Evolutionary conservation across 1,140 invertebrate species (phyloP).

Genomic region (Ridgeia piscesae): DNA sequence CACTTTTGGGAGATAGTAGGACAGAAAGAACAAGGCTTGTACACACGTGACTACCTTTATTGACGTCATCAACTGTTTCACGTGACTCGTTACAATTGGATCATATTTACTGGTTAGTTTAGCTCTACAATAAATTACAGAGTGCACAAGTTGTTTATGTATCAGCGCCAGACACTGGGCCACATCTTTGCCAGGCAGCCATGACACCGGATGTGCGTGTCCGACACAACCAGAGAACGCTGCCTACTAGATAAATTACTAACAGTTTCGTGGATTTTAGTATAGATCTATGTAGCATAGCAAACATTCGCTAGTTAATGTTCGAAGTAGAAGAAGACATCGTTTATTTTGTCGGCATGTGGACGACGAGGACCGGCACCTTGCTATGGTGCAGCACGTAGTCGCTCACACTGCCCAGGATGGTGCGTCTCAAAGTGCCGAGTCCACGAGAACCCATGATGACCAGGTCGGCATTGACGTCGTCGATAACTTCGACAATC

Average conservation of each 20-base stretch:
- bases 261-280: background rate
- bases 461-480: conserved; percentile 25
- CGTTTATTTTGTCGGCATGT: background rate
- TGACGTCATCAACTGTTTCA: background rate
- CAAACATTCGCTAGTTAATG: background rate
- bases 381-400: conserved; percentile 29
- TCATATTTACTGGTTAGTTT: background rate
- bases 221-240: background rate
- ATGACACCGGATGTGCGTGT: background rate
- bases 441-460: conserved; percentile 26
- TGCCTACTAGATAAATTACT: background rate
- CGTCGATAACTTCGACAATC: conserved; percentile 23
- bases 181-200: background rate
- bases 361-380: background rate
- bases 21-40: background rate
- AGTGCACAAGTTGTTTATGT: background rate
- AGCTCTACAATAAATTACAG: background rate
- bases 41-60: background rate
- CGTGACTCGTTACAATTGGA: background rate
- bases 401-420: conserved; percentile 29
- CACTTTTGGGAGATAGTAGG: no score
- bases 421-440: conserved; percentile 24
- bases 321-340: background rate
- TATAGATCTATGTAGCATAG: background rate
- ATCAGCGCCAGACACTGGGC: background rate